Conservation (phyloP, 2,888 invertebrate genomes). For the Neoscelio sp. region DNA sequence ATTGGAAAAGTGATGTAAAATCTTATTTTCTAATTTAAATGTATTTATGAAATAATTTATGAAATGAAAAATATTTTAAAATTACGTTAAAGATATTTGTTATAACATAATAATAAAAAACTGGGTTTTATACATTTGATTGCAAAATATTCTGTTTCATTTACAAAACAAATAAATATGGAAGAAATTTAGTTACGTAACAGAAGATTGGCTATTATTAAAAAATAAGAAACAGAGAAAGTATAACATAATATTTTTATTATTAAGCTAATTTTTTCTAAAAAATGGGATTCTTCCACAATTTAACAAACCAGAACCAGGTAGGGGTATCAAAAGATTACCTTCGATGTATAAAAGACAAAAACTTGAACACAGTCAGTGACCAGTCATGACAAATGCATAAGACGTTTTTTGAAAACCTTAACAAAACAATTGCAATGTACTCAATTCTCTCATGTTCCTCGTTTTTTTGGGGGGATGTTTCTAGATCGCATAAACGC, state of each 20-base stretch:
- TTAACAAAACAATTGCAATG: slow-evolving; percentile 42
- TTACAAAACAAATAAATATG: slow-evolving; percentile 10
- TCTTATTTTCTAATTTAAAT: too few relatives aligned
- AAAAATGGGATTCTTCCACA: slow-evolving; percentile 59
- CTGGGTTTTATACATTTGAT: neutral
- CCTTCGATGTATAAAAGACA: slow-evolving; percentile 67
- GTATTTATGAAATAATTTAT: too few relatives aligned
- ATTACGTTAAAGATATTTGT: too few relatives aligned
- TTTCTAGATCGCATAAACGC: slow-evolving; percentile 86
- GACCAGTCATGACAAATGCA: slow-evolving; percentile 51
- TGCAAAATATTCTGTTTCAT: slow-evolving; percentile 70
- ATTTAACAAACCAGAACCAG: slow-evolving; percentile 70
- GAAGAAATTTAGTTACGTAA: slow-evolving; percentile 21
- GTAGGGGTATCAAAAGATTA: slow-evolving; percentile 76
- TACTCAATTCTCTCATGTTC: slow-evolving; percentile 66
- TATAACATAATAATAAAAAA: too few relatives aligned
- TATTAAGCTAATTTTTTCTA: too few relatives aligned
- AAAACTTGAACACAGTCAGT: slow-evolving; percentile 52
- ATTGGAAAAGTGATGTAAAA: too few relatives aligned
- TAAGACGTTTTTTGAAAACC: slow-evolving; percentile 54
- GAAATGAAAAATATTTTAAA: too few relatives aligned
- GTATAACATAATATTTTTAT: too few relatives aligned
- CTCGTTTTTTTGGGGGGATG: slow-evolving; percentile 73
- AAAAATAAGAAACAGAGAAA: too few relatives aligned
- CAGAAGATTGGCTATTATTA: slow-evolving; percentile 33